phyloP scores from a whole-genome alignment of 2,888 invertebrate species.

The Meandrusa payeni region DNA sequence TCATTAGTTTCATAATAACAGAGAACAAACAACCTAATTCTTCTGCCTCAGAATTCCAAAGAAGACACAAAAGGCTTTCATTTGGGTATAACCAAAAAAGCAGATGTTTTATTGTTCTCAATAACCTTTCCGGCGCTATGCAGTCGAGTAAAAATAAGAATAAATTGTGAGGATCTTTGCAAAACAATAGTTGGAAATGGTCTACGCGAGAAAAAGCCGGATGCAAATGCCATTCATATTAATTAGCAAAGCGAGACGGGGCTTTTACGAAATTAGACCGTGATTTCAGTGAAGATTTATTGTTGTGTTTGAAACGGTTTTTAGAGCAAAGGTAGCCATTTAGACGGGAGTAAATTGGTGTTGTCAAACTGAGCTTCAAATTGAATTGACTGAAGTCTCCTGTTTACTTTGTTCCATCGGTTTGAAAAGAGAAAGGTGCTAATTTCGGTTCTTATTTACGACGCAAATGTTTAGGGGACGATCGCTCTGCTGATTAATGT shows the following conservation, averaged over 20 bases:
- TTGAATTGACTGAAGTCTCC: conserved; percentile 68
- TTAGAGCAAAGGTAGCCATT: conserved; percentile 76
- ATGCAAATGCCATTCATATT: conserved; percentile 81
- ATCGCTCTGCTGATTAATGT: conserved; percentile 22
- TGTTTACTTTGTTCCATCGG: conserved; percentile 56
- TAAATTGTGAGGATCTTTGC: conserved; percentile 79
- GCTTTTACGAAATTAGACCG: conserved; percentile 81
- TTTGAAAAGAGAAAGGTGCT: conserved; percentile 39
- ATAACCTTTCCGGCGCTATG: conserved; percentile 58
- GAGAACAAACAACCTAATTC: conserved; percentile 36
- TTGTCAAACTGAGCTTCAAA: conserved; percentile 70
- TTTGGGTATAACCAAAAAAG: conserved; percentile 54
- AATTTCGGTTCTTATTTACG: conserved; percentile 22
- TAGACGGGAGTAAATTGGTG: conserved; percentile 72
- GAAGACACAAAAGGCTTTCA: conserved; percentile 54
- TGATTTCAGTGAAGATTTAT: conserved; percentile 80
- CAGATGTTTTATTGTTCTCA: conserved; percentile 65
- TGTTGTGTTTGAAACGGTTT: conserved; percentile 78
- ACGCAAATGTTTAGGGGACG: conserved; percentile 14
- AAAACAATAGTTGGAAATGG: conserved; percentile 80
- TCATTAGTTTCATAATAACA: conserved; percentile 19
- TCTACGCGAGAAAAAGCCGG: conserved; percentile 79
- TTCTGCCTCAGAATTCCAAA: conserved; percentile 31
- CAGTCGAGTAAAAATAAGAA: conserved; percentile 72
- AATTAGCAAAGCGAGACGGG: conserved; percentile 80